Base-by-base conservation (phyloP, 2,888 invertebrate species). In the Eledona agricola region DNA sequence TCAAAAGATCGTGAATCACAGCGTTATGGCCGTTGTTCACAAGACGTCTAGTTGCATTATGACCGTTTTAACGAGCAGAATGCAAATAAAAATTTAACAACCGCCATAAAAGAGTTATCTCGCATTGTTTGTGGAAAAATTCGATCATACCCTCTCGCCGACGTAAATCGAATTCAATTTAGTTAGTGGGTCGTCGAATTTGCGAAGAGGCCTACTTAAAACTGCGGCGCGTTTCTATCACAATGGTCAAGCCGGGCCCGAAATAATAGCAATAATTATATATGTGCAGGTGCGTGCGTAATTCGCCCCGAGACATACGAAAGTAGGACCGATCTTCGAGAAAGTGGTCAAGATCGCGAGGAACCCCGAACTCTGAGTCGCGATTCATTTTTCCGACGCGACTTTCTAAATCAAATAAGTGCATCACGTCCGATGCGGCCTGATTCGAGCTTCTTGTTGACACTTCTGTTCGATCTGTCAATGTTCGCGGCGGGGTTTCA, bases 171-270 rank as follows among this genome's bases (percentile, higher is more conserved):
- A n/a, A n/a, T n/a, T n/a, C n/a, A n/a, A n/a, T n/a, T n/a, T n/a
- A n/a, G n/a, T n/a, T n/a, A 40, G 40, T 40, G 16, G 40, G 13
- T 25, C 40, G 10, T 19, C 29, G 20, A 46, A 29, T 22, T 43
- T 13, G 13, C 35, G 28, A n/a, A n/a, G n/a, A 46, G 46, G 20
- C 46, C 46, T 35, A 46, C 46, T 35, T 46, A 46, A 43, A 19
- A 4, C n/a, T 19, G n/a, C 10, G 2, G n/a, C 10, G 32, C 9
- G 16, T 32, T 23, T 43, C 43, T 31, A 31, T 43, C 43, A 43
- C 43, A 43, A 35, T 46, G 35, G 46, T 46, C 46, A 35, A 46
- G 35, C 26, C 46, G 31, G 42, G 42, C 31, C 40, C 19, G 45
- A 45, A n/a, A 45, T 45, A 45, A 42, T 10, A 16, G 26, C 35